phyloP scores from a whole-genome alignment of 2,797 vertebrate genomes.

The Ctenochaetus hawaiiensis region DNA sequence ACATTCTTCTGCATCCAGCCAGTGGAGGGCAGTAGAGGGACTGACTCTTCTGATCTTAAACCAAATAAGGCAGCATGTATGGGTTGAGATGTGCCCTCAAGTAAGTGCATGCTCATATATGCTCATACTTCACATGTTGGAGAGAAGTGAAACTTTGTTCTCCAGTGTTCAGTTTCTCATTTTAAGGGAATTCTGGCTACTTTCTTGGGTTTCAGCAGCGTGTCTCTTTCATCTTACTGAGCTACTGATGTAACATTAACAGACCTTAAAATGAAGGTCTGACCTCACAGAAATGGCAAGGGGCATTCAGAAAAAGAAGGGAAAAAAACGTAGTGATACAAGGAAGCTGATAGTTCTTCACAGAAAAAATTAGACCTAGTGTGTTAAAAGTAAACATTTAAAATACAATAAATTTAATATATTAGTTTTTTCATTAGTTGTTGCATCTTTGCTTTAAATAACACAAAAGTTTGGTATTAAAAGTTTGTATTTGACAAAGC shows the following conservation, averaged over 20 bases:
- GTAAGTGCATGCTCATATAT: neutral
- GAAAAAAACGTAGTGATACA: neutral
- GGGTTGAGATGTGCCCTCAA: neutral
- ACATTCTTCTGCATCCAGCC: neutral
- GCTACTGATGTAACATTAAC: neutral
- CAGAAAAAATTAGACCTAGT: neutral
- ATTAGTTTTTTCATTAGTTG: too few relatives aligned
- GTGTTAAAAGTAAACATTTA: too few relatives aligned
- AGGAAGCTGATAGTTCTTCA: neutral
- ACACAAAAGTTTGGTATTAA: too few relatives aligned
- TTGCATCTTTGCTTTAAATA: too few relatives aligned
- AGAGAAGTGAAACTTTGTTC: neutral
- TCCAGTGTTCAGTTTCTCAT: neutral
- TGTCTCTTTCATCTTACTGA: neutral
- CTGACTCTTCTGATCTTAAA: neutral
- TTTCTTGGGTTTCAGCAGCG: neutral
- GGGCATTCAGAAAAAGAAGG: neutral
- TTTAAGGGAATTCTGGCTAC: neutral
- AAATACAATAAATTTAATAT: too few relatives aligned
- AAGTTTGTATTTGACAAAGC: too few relatives aligned
- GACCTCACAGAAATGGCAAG: neutral
- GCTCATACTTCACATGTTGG: neutral
- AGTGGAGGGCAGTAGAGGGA: constrained; percentile 28
- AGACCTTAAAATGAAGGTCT: neutral
- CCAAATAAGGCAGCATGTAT: neutral